Evolutionary conservation across 2,888 invertebrate genomes (phyloP).

Genomic region (Leptinotarsa tumamoca): DNA sequence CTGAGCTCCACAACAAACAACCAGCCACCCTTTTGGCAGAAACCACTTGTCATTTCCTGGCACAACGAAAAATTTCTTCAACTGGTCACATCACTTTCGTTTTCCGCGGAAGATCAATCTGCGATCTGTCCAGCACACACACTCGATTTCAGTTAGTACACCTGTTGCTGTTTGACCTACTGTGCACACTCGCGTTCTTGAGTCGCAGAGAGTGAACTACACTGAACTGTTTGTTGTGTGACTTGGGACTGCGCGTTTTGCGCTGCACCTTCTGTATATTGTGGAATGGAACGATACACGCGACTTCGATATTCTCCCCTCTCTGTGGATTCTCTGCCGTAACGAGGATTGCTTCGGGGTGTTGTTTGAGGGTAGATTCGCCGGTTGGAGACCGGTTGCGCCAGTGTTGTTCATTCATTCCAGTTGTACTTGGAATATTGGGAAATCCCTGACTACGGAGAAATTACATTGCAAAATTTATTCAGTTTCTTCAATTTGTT

Average conservation of each 20-base stretch:
- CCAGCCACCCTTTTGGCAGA: background rate
- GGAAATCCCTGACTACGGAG: background rate
- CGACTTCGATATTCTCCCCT: slow-evolving; percentile 18
- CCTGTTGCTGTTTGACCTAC: slow-evolving; percentile 26
- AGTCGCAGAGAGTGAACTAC: background rate
- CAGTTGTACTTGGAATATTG: background rate
- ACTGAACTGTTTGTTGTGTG: slow-evolving; percentile 1
- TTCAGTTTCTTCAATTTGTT: too few relatives aligned
- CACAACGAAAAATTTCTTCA: background rate
- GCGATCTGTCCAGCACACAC: background rate
- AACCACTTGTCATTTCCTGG: background rate
- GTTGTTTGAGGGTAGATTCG: slow-evolving; percentile 7
- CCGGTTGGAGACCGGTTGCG: background rate
- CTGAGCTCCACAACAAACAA: background rate
- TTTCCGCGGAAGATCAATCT: background rate
- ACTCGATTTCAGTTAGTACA: slow-evolving; percentile 18
- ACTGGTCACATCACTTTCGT: slow-evolving; percentile 23
- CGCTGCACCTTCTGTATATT: slow-evolving; percentile 22
- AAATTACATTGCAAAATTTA: background rate
- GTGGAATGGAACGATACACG: slow-evolving; percentile 18
- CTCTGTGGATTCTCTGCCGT: slow-evolving; percentile 13
- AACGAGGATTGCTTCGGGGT: background rate
- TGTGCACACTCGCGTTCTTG: background rate
- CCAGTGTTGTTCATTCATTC: background rate
- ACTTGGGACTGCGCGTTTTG: background rate